Conservation (phyloP, 2,113 vertebrate genomes). For the Hassar affinis region DNA sequence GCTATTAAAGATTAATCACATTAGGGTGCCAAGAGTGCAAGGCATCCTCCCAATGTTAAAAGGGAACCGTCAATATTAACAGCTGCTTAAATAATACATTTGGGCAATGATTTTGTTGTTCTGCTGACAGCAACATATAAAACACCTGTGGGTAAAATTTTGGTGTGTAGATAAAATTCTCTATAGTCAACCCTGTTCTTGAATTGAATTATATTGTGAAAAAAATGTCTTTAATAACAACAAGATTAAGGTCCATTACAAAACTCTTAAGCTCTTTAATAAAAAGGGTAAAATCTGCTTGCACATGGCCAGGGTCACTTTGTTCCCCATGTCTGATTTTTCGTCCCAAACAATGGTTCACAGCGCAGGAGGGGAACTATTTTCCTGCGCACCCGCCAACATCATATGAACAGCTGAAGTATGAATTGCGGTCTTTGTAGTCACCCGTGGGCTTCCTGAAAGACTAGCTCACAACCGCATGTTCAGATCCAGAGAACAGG, state of each 20-base stretch:
- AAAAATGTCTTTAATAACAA: background rate
- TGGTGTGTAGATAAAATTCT: too few relatives aligned
- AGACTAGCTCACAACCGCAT: constrained; percentile 57
- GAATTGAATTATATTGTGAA: background rate
- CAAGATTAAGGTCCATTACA: constrained; percentile 12
- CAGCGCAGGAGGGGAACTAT: constrained; percentile 48
- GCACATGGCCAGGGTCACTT: constrained; percentile 21
- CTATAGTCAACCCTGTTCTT: background rate
- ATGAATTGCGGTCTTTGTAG: constrained; percentile 70
- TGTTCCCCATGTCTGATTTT: constrained; percentile 56
- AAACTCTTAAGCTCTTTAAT: constrained; percentile 5
- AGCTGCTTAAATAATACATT: background rate
- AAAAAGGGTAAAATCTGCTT: constrained; percentile 10
- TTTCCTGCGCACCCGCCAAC: constrained; percentile 57
- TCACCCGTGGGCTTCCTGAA: constrained; percentile 42
- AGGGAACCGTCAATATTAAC: background rate
- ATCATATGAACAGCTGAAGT: constrained; percentile 58
- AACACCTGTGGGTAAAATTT: background rate
- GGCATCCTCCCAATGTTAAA: background rate
- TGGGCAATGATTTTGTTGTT: background rate
- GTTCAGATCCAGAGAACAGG: constrained; percentile 45
- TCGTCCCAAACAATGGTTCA: constrained; percentile 55
- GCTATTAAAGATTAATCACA: background rate
- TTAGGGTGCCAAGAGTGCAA: background rate
- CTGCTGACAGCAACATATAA: background rate